Base-by-base conservation (phyloP, 1,140 invertebrate species). In the Paracyclopina nana region DNA sequence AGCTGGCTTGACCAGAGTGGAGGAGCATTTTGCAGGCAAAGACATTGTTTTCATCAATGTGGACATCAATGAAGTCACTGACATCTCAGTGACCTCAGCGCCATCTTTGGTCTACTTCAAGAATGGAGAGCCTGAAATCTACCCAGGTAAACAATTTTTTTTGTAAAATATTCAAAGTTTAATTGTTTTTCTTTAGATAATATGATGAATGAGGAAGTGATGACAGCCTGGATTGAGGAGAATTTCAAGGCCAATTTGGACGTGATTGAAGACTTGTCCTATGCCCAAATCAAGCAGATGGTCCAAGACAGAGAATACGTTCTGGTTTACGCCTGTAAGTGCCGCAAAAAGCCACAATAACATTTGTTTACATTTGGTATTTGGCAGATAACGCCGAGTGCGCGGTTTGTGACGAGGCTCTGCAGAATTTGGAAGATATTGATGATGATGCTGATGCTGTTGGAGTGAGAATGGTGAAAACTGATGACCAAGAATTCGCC, bases 381-480 rank as follows among this genome's bases (percentile, higher is more conserved):
- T n/a, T 28, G 2, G 42, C 52, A 41, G 56, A 58, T 42, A 29
- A 27, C 14, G n/a, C 25, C 22, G 54, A 61, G 46, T 58, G 72
- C 40, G 74, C 78, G 41, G 81, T 84, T 52, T 91, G 82, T 40
- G 76, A 14, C 4, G 72, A 73, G 50, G 83, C 86, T 53, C 65
- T 90, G 28, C 83, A 87, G 65, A 84, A 88, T 64, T 60, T 91
- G 25, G 85, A 91, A 66, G 90, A 88, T 59, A 90, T 91, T 51
- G 85, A 90, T 58, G 84, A 88, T 60, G 85, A 90, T 60, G 87
- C 84, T 59, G 84, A 90, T 58, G 71, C 82, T 57, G 82, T 88
- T 61, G 83, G 80, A 25, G 86, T 91, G 11, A 81, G 76, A 34
- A 88, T 91, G 61, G 78, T 90, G 0, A 88, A 90, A 64, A 91